These are phyloP conservation scores for Dryadula phaetusa DNA, from an alignment of 2,888 invertebrate species.

Conservation along the genomic window DNA sequence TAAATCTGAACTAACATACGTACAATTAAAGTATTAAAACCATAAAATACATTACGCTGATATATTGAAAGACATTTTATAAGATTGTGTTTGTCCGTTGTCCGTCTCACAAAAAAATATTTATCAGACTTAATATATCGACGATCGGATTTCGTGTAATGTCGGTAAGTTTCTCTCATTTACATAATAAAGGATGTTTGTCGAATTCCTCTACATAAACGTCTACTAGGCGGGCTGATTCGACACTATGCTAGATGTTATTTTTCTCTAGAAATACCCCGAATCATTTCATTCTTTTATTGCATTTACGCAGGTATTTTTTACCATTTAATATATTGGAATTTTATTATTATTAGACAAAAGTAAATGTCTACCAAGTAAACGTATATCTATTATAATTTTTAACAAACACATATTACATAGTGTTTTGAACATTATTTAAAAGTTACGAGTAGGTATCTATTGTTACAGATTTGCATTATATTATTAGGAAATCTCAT, in stretches of 20 bases:
- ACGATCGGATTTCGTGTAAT: constrained; percentile 27
- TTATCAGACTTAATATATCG: constrained; percentile 24
- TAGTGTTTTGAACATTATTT: neutral
- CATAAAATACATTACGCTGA: neutral
- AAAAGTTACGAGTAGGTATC: neutral
- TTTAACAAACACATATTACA: no score
- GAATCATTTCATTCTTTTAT: constrained; percentile 13
- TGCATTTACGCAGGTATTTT: neutral
- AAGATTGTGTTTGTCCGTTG: neutral
- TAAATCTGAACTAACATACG: no score
- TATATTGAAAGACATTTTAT: neutral
- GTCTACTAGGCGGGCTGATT: constrained; percentile 15
- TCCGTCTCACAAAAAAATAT: constrained; percentile 10
- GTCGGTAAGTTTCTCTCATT: constrained; percentile 41
- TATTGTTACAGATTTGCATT: neutral
- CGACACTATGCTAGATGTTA: constrained; percentile 12
- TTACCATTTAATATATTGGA: constrained; percentile 14
- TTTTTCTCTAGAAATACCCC: constrained; percentile 11
- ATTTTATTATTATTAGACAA: constrained; percentile 8
- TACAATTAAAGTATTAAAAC: neutral
- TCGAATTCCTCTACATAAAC: constrained; percentile 15
- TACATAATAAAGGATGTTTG: constrained; percentile 42
- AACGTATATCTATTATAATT: no score
- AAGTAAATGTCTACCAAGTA: neutral
- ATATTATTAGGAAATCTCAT: constrained; percentile 35